Evolutionary conservation across 2,113 vertebrate species (phyloP).

Genomic region (Sylvietta virens): DNA sequence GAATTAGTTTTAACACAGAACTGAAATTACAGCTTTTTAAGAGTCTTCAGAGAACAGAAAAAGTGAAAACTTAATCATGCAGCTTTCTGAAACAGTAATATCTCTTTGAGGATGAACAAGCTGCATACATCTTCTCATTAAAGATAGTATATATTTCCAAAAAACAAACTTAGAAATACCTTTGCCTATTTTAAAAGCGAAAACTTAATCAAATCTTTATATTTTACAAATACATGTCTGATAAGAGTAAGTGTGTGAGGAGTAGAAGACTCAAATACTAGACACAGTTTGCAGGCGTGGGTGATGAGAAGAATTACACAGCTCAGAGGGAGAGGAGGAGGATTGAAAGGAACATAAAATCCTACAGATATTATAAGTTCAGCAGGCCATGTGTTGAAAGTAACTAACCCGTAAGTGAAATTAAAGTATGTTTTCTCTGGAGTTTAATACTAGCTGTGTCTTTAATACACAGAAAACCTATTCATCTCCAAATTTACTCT

Average conservation of each 20-base stretch:
- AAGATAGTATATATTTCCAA: not conserved
- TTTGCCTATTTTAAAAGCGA: conserved; percentile 16
- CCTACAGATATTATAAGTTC: conserved; percentile 14
- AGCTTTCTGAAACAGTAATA: not conserved
- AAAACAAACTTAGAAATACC: conserved; percentile 2
- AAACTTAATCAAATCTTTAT: conserved; percentile 7
- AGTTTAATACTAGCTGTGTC: not conserved
- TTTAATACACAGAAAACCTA: not conserved
- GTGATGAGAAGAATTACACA: conserved; percentile 29
- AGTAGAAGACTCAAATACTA: conserved; percentile 32
- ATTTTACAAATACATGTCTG: conserved; percentile 42
- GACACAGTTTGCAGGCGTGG: conserved; percentile 53
- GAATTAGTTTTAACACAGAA: not conserved
- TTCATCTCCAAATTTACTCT: not conserved
- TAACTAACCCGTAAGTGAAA: conserved; percentile 15
- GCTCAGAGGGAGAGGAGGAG: conserved; percentile 21
- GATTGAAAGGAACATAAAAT: conserved; percentile 51
- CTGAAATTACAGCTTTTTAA: not conserved
- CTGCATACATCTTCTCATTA: not conserved
- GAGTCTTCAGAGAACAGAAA: not conserved
- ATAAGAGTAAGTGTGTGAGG: conserved; percentile 22
- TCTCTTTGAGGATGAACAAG: not conserved
- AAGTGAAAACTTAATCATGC: not conserved
- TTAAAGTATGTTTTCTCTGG: not conserved
- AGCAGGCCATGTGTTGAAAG: conserved; percentile 16